Conservation (phyloP, 2,113 vertebrate genomes). For the Cebus imitator region DNA sequence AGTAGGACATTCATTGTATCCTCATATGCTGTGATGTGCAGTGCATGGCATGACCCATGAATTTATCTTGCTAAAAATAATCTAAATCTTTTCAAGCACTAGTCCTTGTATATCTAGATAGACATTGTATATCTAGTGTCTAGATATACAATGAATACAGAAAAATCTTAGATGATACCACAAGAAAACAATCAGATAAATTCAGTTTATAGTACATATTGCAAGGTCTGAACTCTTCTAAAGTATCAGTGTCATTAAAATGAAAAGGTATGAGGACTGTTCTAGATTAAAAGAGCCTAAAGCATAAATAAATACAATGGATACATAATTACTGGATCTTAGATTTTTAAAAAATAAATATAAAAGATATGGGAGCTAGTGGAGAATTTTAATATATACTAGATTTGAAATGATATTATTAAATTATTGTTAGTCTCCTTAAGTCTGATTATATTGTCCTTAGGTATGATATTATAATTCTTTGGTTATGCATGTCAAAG, state of each 20-base stretch:
- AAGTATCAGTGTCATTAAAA: background rate
- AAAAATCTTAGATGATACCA: background rate
- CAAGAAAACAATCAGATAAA: conserved; percentile 32
- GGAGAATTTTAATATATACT: background rate
- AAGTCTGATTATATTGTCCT: background rate
- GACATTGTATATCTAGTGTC: background rate
- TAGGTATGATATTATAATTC: background rate
- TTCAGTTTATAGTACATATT: background rate
- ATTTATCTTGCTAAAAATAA: background rate
- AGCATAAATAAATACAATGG: background rate
- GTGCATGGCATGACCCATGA: background rate
- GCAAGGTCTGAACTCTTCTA: background rate
- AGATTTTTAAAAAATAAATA: background rate
- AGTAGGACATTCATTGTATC: background rate
- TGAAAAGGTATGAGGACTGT: background rate
- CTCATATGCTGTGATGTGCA: background rate
- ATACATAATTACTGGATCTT: background rate
- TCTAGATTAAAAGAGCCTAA: background rate
- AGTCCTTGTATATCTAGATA: background rate
- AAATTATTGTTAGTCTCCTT: background rate
- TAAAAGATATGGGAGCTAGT: background rate
- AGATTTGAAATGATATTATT: background rate
- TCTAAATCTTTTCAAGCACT: background rate
- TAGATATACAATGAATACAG: background rate
- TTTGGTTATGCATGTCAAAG: background rate